Percentiles rank a stretch among this genome's conserved stretches.
Evolutionary conservation across 2,113 vertebrate species (phyloP).

Genomic region (Thamnophis sirtalis): DNA sequence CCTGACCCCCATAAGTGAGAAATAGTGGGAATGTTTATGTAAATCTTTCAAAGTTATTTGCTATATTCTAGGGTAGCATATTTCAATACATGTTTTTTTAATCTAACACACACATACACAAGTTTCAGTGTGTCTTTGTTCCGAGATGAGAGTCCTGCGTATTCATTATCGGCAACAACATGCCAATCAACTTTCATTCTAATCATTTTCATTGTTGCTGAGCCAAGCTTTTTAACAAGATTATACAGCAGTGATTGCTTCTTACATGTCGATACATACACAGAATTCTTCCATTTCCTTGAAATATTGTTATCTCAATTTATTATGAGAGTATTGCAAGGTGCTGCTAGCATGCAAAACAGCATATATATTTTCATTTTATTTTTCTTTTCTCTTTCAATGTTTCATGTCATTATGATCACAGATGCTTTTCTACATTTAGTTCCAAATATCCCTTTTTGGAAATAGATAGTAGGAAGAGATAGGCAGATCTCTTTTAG

Average conservation of each 20-base stretch:
- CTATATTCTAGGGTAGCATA: neutral
- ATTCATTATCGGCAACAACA: neutral
- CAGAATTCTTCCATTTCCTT: conserved; percentile 6
- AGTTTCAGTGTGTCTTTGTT: neutral
- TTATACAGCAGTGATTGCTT: neutral
- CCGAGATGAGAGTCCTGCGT: neutral
- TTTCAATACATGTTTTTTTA: neutral
- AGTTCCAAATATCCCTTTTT: neutral
- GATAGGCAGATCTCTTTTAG: neutral
- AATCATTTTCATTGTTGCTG: neutral
- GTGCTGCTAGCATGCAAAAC: neutral
- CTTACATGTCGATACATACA: neutral
- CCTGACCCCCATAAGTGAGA: neutral
- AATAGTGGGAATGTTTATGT: neutral
- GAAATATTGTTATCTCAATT: conserved; percentile 1
- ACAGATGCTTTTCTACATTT: neutral
- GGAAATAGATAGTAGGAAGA: neutral
- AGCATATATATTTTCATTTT: neutral
- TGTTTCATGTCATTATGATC: neutral
- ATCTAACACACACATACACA: neutral
- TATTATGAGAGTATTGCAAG: neutral
- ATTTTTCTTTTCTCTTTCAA: neutral
- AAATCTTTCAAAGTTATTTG: neutral
- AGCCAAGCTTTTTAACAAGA: conserved; percentile 6
- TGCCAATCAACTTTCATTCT: neutral